Evolutionary conservation across 2,113 vertebrate genomes (phyloP).

Genomic region (Pimephales promelas): DNA sequence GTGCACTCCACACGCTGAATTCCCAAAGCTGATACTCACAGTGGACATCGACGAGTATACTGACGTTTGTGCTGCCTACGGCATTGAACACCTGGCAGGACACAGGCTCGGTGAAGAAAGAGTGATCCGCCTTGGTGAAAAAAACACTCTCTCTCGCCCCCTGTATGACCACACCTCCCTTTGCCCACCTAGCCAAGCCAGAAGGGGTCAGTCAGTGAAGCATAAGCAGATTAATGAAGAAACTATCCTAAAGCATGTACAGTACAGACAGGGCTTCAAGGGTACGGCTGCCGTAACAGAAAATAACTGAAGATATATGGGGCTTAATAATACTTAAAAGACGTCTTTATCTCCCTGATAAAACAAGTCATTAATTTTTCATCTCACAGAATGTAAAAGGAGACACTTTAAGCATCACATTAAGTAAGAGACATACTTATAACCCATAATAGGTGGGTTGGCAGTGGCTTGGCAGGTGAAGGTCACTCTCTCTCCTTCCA

Average conservation of each 20-base stretch:
- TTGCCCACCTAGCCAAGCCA: conserved; percentile 85
- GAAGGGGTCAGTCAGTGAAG: background rate
- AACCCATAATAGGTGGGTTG: conserved; percentile 92
- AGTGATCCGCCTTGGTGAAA: conserved; percentile 94
- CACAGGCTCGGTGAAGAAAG: conserved; percentile 97
- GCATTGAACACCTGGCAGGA: conserved; percentile 95
- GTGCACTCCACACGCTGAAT: background rate
- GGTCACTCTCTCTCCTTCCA: conserved; percentile 88
- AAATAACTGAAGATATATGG: conserved; percentile 17
- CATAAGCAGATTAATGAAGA: conserved; percentile 9
- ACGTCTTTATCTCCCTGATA: conserved; percentile 10
- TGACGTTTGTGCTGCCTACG: conserved; percentile 95
- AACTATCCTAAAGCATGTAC: background rate
- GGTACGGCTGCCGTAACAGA: background rate
- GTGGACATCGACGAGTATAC: conserved; percentile 95
- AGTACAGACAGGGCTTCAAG: background rate
- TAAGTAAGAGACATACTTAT: conserved; percentile 79
- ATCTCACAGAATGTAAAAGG: conserved; percentile 10
- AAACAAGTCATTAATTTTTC: conserved; percentile 13
- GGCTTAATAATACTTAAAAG: conserved; percentile 9
- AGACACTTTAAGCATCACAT: conserved; percentile 3
- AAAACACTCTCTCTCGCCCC: conserved; percentile 87
- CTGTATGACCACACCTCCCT: conserved; percentile 90
- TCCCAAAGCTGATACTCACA: conserved; percentile 78
- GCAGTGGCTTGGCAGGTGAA: conserved; percentile 93